Evolutionary conservation across 2,888 invertebrate species (phyloP).

Genomic region (Arrhopalites spinosus): DNA sequence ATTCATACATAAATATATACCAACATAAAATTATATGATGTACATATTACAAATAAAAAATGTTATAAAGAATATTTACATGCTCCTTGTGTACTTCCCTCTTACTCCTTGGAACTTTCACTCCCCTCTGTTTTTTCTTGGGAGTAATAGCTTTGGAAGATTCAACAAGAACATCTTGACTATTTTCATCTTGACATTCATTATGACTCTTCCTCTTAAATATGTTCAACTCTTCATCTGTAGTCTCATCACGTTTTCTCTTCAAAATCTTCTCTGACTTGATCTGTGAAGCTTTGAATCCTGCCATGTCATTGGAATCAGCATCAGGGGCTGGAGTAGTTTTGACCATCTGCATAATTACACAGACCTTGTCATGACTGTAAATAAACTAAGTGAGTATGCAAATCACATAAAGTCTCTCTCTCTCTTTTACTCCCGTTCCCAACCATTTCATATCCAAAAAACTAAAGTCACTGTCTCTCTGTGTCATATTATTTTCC

Average conservation of each 20-base stretch:
- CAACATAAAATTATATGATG: background rate
- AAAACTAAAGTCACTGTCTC: no score
- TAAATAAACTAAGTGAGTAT: constrained; percentile 33
- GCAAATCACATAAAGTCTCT: constrained; percentile 31
- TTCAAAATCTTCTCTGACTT: constrained; percentile 55
- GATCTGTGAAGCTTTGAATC: constrained; percentile 57
- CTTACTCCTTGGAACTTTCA: constrained; percentile 20
- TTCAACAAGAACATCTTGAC: constrained; percentile 18
- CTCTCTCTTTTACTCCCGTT: background rate
- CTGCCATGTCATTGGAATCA: constrained; percentile 30
- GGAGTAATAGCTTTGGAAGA: constrained; percentile 1
- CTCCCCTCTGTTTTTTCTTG: constrained; percentile 14
- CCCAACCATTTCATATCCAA: background rate
- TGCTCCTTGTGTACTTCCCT: constrained; percentile 31
- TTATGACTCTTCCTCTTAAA: constrained; percentile 32
- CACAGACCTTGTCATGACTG: constrained; percentile 35
- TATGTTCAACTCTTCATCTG: constrained; percentile 33
- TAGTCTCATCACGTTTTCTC: constrained; percentile 38
- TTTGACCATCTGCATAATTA: constrained; percentile 38
- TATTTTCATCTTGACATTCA: constrained; percentile 34
- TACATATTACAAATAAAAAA: background rate
- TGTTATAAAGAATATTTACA: constrained; percentile 20
- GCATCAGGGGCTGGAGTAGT: no score
- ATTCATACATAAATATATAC: constrained; percentile 7
- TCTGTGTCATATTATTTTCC: no score